Evolutionary conservation across 2,888 invertebrate genomes (phyloP).

Genomic region (Erynnis tages): DNA sequence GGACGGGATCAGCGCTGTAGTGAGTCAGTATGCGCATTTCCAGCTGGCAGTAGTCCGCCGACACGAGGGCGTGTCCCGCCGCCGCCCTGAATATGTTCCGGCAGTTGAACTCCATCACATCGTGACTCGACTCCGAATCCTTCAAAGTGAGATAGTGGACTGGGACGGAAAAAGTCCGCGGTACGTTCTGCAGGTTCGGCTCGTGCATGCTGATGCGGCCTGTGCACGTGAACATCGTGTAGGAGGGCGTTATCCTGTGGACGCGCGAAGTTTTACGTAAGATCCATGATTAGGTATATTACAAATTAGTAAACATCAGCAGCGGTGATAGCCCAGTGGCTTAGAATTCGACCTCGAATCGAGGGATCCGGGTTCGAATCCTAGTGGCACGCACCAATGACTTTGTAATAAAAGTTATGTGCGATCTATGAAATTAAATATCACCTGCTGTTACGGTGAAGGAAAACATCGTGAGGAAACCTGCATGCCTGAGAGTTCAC

Average conservation of each 20-base stretch:
- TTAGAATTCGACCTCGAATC: too few relatives aligned
- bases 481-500: too few relatives aligned
- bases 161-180: slow-evolving; percentile 89
- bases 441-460: too few relatives aligned
- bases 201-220: slow-evolving; percentile 95
- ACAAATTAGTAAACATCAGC: too few relatives aligned
- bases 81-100: slow-evolving; percentile 86
- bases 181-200: slow-evolving; percentile 96
- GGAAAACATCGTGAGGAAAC: too few relatives aligned
- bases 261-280: too few relatives aligned
- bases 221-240: slow-evolving; percentile 86
- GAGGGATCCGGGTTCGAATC: too few relatives aligned
- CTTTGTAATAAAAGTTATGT: too few relatives aligned
- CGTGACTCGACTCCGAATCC: slow-evolving; percentile 42
- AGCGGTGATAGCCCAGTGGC: too few relatives aligned
- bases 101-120: slow-evolving; percentile 81
- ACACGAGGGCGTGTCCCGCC: slow-evolving; percentile 84
- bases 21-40: slow-evolving; percentile 97
- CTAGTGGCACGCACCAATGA: too few relatives aligned
- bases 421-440: too few relatives aligned
- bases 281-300: too few relatives aligned
- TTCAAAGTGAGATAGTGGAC: slow-evolving; percentile 46
- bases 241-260: slow-evolving; percentile 84
- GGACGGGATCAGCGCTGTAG: slow-evolving; percentile 87
- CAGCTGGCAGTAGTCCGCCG: slow-evolving; percentile 98